Percentiles rank a stretch among this genome's conserved stretches.
phyloP scores from a whole-genome alignment of 1,140 invertebrate genomes.

The Monochamus saltuarius region DNA sequence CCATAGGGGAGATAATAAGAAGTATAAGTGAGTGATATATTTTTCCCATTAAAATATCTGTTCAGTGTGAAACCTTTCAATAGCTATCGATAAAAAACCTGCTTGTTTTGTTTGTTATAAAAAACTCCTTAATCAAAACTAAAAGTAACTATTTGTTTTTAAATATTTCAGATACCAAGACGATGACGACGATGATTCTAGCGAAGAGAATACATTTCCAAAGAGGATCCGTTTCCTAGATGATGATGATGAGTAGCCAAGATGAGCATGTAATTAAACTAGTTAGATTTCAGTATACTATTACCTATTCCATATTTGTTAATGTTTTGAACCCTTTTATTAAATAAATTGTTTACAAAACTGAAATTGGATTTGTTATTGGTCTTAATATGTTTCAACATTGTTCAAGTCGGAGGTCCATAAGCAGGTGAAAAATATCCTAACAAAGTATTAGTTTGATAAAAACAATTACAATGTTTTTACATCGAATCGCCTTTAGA shows the following conservation, averaged over 20 bases:
- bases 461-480: no score
- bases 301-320: not conserved
- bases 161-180: not conserved
- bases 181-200: slow-evolving; percentile 19
- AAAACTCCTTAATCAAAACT: not conserved
- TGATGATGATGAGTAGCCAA: slow-evolving; percentile 24
- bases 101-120: no score
- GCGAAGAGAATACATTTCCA: slow-evolving; percentile 23
- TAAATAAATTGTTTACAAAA: not conserved
- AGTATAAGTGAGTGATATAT: slow-evolving; percentile 6
- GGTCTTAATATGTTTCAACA: no score
- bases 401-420: no score
- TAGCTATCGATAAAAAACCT: not conserved
- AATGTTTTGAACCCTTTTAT: not conserved
- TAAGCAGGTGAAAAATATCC: no score
- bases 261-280: not conserved
- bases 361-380: no score
- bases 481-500: no score
- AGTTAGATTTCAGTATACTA: not conserved
- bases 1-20: slow-evolving; percentile 15
- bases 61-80: not conserved
- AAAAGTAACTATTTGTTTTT: not conserved
- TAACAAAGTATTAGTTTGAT: no score
- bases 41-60: not conserved
- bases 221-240: slow-evolving; percentile 16